These are phyloP conservation scores for Wiebesia pumilae DNA, from an alignment of 1,140 invertebrate species.

Conservation along the genomic window DNA sequence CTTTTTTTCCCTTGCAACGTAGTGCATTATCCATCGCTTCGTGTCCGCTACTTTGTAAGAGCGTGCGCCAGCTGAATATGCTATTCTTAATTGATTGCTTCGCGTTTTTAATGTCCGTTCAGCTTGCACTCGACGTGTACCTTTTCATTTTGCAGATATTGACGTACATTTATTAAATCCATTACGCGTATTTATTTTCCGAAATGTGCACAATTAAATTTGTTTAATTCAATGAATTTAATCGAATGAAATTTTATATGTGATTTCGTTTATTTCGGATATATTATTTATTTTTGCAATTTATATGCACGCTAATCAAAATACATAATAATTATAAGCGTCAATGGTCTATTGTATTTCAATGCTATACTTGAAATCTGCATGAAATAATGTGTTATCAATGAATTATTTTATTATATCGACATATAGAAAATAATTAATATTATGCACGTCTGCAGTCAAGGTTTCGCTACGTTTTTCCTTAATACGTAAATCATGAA, in stretches of 20 bases:
- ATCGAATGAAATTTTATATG: not conserved
- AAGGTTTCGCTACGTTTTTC: too few relatives aligned
- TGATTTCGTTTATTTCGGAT: not conserved
- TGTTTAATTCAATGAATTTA: too few relatives aligned
- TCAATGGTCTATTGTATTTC: too few relatives aligned
- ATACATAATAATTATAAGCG: too few relatives aligned
- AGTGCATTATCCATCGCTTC: not conserved
- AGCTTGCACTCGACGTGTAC: not conserved
- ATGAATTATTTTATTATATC: too few relatives aligned
- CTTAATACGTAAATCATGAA: not conserved
- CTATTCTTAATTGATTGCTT: conserved; percentile 32
- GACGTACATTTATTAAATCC: not conserved
- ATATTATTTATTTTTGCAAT: not conserved
- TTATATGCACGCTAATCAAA: too few relatives aligned
- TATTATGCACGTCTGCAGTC: too few relatives aligned
- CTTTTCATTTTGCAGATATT: not conserved
- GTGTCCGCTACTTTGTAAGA: conserved; percentile 40
- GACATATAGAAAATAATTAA: not conserved
- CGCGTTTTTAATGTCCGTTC: not conserved
- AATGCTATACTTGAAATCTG: too few relatives aligned
- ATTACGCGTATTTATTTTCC: not conserved
- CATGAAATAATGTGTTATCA: too few relatives aligned
- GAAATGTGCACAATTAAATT: too few relatives aligned
- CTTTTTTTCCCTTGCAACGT: not conserved
- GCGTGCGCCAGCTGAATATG: not conserved